Percentiles rank a stretch among this genome's conserved stretches.
Conservation (phyloP, 2,888 invertebrate species). For the Synanthedon vespiformis region DNA sequence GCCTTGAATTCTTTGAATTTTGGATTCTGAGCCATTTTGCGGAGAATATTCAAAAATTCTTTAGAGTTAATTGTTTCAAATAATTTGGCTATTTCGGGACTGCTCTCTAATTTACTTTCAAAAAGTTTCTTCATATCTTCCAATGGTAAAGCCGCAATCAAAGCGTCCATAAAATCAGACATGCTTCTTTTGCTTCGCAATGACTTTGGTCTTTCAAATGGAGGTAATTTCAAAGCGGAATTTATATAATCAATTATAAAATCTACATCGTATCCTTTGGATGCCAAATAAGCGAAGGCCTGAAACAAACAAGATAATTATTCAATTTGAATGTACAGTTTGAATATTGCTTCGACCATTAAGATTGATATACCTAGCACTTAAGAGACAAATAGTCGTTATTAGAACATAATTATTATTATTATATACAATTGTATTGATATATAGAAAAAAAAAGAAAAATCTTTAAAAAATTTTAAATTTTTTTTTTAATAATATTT, state of each 20-base stretch:
- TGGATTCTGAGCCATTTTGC: slow-evolving; percentile 20
- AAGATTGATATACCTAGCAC: too few species aligned
- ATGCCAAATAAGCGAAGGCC: slow-evolving; percentile 19
- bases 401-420: too few species aligned
- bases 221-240: slow-evolving; percentile 15
- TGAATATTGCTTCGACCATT: too few species aligned
- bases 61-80: slow-evolving; percentile 23
- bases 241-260: slow-evolving; percentile 19
- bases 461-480: too few species aligned
- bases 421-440: too few species aligned
- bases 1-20: slow-evolving; percentile 22
- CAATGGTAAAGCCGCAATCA: slow-evolving; percentile 19
- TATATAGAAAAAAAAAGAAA: too few species aligned
- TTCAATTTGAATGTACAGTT: background rate
- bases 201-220: slow-evolving; percentile 13
- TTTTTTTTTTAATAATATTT: too few species aligned
- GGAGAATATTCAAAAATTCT: slow-evolving; percentile 26
- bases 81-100: slow-evolving; percentile 19
- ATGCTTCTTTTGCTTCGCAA: slow-evolving; percentile 13
- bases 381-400: too few species aligned
- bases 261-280: slow-evolving; percentile 25
- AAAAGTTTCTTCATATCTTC: slow-evolving; percentile 26
- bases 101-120: slow-evolving; percentile 22
- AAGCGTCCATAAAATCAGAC: slow-evolving; percentile 20
- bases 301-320: slow-evolving; percentile 10